These are phyloP conservation scores for Mormyrus iriodes DNA, from an alignment of 2,113 vertebrate species.

Conservation along the genomic window DNA sequence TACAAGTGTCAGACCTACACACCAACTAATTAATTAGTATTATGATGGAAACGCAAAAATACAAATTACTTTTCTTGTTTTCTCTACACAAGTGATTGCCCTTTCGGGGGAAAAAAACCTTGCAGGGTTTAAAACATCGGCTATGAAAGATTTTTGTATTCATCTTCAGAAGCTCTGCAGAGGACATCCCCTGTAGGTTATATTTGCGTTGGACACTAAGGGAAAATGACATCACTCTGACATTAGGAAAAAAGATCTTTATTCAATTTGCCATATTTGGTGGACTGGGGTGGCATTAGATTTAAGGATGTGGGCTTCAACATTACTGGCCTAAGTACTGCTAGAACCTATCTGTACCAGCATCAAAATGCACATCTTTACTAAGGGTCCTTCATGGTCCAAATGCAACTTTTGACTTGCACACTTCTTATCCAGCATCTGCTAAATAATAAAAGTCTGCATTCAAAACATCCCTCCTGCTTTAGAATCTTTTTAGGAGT, in stretches of 20 bases:
- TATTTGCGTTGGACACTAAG: not conserved
- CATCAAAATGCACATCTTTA: not conserved
- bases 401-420: not conserved
- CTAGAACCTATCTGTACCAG: not conserved
- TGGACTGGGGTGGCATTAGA: not conserved
- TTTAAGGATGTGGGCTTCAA: not conserved
- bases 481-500: not conserved
- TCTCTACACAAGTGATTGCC: not conserved
- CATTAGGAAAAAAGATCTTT: not conserved
- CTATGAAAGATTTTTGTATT: constrained; percentile 2
- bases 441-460: not conserved
- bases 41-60: not conserved
- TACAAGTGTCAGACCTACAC: not conserved
- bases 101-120: not conserved
- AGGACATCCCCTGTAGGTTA: not conserved
- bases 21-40: not conserved
- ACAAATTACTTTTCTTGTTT: not conserved
- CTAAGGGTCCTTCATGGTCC: not conserved
- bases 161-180: not conserved
- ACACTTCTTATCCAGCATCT: not conserved
- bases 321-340: not conserved
- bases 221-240: not conserved
- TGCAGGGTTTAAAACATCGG: not conserved
- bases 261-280: not conserved
- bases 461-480: not conserved